Percentiles rank a stretch among this genome's conserved stretches.
Evolutionary conservation across 2,888 invertebrate species (phyloP).

Genomic region (Acanthosepion lycidas): DNA sequence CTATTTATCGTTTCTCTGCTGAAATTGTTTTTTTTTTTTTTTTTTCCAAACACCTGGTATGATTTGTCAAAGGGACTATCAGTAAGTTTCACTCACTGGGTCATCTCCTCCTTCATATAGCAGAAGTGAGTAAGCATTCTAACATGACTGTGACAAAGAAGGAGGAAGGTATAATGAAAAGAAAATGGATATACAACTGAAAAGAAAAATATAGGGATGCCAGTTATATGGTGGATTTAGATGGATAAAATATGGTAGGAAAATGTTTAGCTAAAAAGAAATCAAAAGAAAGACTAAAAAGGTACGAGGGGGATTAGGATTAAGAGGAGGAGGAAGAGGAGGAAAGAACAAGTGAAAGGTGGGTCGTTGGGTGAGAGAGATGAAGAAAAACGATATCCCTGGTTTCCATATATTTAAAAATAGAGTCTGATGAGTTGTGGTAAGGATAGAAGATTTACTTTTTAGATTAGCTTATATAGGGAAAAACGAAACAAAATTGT

Average conservation of each 20-base stretch:
- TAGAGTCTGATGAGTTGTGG: not conserved
- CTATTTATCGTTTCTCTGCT: not conserved
- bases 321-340: too few species aligned
- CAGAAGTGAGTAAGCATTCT: not conserved
- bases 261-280: too few species aligned
- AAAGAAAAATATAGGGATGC: not conserved
- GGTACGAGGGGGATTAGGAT: too few species aligned
- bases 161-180: not conserved
- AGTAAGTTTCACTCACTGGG: not conserved
- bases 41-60: not conserved
- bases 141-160: not conserved
- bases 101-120: not conserved
- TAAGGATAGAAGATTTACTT: not conserved
- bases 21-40: not conserved
- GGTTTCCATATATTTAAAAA: not conserved
- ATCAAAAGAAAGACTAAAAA: too few species aligned
- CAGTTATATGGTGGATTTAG: not conserved
- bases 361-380: not conserved
- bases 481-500: not conserved
- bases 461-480: not conserved
- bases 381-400: not conserved
- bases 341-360: not conserved
- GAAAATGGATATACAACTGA: not conserved
- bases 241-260: not conserved
- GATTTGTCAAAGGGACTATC: not conserved